Conservation (phyloP, 2,113 vertebrate species). For the Cyprinodon tularosa region DNA sequence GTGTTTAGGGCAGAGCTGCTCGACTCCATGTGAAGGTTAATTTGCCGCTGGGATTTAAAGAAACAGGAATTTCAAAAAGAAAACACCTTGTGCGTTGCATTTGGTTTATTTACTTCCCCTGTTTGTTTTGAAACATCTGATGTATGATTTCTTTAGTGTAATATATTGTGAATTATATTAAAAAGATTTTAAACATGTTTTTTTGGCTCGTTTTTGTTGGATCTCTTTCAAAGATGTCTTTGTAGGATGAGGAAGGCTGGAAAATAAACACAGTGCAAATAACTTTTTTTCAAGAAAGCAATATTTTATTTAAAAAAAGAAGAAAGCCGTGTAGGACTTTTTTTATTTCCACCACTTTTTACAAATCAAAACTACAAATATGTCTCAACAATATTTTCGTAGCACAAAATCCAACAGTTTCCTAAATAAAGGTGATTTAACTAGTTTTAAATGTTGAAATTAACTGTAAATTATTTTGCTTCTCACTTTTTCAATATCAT, state of each 20-base stretch:
- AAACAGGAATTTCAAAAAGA: constrained; percentile 12
- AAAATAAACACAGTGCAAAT: constrained; percentile 7
- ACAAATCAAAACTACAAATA: neutral
- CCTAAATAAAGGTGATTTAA: neutral
- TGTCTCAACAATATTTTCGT: constrained; percentile 13
- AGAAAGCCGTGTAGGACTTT: neutral
- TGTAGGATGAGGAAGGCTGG: constrained; percentile 5
- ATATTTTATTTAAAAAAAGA: neutral
- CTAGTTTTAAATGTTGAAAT: constrained; percentile 12
- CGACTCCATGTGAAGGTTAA: constrained; percentile 22
- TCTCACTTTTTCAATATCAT: constrained; percentile 20
- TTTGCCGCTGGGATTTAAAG: constrained; percentile 20
- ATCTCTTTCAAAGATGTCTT: neutral
- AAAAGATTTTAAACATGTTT: constrained; percentile 69
- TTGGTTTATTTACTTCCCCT: constrained; percentile 37
- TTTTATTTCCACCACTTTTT: neutral
- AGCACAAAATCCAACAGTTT: constrained; percentile 22
- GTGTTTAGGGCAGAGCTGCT: constrained; percentile 59
- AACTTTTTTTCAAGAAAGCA: constrained; percentile 23
- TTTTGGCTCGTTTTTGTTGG: neutral
- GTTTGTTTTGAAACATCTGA: constrained; percentile 63
- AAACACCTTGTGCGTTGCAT: constrained; percentile 46
- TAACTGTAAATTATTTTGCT: constrained; percentile 57
- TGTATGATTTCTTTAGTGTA: constrained; percentile 75
- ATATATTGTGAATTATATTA: constrained; percentile 81